A percentile compares a stretch with the other conserved stretches of the same genome.
These are phyloP conservation scores for Cantharis nigra DNA, from an alignment of 2,888 invertebrate genomes.

Conservation along the genomic window DNA sequence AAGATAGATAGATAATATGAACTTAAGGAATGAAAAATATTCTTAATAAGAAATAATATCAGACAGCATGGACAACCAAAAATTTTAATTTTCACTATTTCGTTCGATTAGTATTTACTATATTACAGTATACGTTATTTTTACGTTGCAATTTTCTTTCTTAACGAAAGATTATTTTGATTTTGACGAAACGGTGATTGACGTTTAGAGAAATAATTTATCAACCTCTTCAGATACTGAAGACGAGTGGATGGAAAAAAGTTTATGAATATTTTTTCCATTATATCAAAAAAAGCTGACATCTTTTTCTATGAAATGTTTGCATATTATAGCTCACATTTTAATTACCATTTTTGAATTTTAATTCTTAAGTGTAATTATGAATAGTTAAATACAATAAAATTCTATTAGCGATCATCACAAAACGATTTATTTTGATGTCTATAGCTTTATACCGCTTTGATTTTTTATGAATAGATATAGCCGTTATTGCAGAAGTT, in stretches of 20 bases:
- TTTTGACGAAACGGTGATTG: neutral
- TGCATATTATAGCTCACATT: neutral
- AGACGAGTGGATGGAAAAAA: neutral
- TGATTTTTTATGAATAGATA: neutral
- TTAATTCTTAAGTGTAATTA: neutral
- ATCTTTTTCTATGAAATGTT: neutral
- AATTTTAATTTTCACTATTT: no score
- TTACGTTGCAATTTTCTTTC: neutral
- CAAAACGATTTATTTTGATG: neutral
- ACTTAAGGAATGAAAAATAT: no score
- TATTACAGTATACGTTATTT: no score
- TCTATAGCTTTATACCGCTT: neutral
- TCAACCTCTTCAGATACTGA: neutral
- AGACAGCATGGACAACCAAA: no score
- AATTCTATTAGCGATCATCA: neutral
- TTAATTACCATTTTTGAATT: neutral
- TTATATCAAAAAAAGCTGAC: neutral
- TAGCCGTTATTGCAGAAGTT: neutral
- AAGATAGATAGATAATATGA: no score
- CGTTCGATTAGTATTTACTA: no score
- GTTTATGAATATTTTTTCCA: neutral
- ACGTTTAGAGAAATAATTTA: neutral
- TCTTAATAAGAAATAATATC: no score
- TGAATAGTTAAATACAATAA: neutral
- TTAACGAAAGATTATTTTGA: neutral